Base-by-base conservation (phyloP, 2,888 invertebrate genomes). In the Augochlorella aurata region DNA sequence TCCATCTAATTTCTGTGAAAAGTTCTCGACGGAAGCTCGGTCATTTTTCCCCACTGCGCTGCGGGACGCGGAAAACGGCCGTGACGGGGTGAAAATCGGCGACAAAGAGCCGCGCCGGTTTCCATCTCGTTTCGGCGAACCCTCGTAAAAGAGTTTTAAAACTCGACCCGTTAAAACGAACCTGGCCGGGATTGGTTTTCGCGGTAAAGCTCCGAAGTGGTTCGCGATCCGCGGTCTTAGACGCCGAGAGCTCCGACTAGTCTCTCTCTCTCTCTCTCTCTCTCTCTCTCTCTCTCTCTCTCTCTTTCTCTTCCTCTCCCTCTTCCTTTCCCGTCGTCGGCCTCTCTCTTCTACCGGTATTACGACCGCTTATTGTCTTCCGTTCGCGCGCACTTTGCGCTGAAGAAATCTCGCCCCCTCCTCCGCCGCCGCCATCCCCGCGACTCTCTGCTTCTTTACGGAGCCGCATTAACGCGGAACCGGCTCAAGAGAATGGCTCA, bases 141-240 rank as follows among this genome's bases (percentile, higher is more conserved):
- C 89, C 68, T n/a, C 89, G 87, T 90, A 89, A 89, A 90, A 86
- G 87, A 85, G 87, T 87, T 86, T 86, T 84, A 86, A 80, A 87
- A 88, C 81, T 79, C 77, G 73, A 74, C 67, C 79, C 82, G 87
- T 83, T 85, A 84, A 88, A 87, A 83, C 83, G 87, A 82, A 87
- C 82, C 82, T 77, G 52, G 77, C 88, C 88, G 67, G 88, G 88
- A 91, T 91, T 89, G 90, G 87, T 89, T 91, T 90, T 89, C 89
- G 86, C 85, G 84, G 88, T 87, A 89, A 89, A 90, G 77, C 88
- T 81, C 72, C 77, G 74, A 76, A 87, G 85, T 85, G 85, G 76
- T 79, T 81, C 61, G 82, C 86, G 88, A 88, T 84, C 78, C 84
- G 81, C 79, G 83, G 85, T 85, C 85, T 84, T 84, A 77, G 82